A percentile compares a stretch with the other conserved stretches of the same genome.
phyloP scores from a whole-genome alignment of 2,888 invertebrate genomes.

The Drosophila anomalata region DNA sequence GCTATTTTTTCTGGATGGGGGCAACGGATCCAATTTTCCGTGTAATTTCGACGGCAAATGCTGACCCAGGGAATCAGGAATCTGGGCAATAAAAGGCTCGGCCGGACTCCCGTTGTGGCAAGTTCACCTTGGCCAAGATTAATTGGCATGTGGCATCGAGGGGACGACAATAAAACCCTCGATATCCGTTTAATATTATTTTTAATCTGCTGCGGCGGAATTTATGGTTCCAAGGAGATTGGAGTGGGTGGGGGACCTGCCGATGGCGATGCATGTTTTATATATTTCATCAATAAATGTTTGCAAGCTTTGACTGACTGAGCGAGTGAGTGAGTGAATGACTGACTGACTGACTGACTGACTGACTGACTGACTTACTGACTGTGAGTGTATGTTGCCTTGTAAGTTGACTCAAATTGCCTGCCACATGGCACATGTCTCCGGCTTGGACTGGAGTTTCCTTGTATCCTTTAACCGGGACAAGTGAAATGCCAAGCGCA shows the following conservation, averaged over 20 bases:
- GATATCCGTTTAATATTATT: conserved; percentile 73
- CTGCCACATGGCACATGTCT: conserved; percentile 46
- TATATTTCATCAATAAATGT: conserved; percentile 69
- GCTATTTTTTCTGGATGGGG: conserved; percentile 36
- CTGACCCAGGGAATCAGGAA: conserved; percentile 54
- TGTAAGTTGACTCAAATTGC: conserved; percentile 45
- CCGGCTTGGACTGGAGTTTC: conserved; percentile 13
- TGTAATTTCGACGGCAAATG: conserved; percentile 58
- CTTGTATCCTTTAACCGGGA: conserved; percentile 63
- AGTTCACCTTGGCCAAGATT: conserved; percentile 46
- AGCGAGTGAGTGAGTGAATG: conserved; percentile 1
- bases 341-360: conserved; percentile 31
- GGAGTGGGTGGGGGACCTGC: background rate
- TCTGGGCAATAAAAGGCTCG: conserved; percentile 21
- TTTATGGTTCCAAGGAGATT: conserved; percentile 56
- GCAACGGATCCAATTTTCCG: conserved; percentile 62
- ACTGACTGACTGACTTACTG: conserved; percentile 25
- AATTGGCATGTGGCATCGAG: conserved; percentile 41
- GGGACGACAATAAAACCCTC: conserved; percentile 66
- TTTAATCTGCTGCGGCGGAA: conserved; percentile 68
- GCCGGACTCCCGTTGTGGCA: conserved; percentile 10
- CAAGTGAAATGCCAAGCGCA: conserved; percentile 68
- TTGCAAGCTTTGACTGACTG: conserved; percentile 45
- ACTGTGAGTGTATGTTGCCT: background rate
- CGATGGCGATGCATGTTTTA: conserved; percentile 65